Base-by-base conservation (phyloP, 1,140 invertebrate species). In the Drosophila gunungcola region DNA sequence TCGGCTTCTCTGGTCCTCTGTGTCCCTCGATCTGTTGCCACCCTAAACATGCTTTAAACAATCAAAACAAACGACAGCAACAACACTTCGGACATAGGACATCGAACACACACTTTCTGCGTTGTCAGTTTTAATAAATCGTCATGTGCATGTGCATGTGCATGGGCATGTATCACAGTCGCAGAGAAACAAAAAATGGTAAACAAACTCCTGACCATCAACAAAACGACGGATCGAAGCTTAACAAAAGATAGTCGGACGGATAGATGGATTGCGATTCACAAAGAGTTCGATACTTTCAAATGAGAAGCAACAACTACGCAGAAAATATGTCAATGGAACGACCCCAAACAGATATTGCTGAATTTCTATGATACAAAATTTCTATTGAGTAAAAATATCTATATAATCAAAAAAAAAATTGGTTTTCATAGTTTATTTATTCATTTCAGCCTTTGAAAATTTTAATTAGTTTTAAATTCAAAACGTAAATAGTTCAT, bases 81-180 rank as follows among this genome's bases (percentile, higher is more conserved):
- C 45, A 27, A 12, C 11, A 48, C 16, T 21, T 21, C 16, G 16
- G 16, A 21, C 16, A 21, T 9, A 46, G 11, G 25, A 34, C 42
- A 42, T 46, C 16, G 13, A 45, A 53, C 39, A 43, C 48, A 55
- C 65, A 57, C 42, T 51, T 54, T 62, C 45, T 39, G 51, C 72
- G 39, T 49, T 74, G 72, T 74, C 72, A 63, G 72, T 72, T 74
- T 74, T 63, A 74, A 74, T 74, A 74, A 74, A 74, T 74, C 72
- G 51, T 53, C 68, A 36, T 41, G 32, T 72, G 53, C 12, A 32
- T 13, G 12, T 38, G 57, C 29, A 53, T 57, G 32, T 51, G 21
- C 25, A 38, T 21, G 16, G 16, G 16, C 16, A 21, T 55, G 53
- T 42, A 56, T 13, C 54, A 21, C 29, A 49, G 16, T 43, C 3